Percentiles rank a stretch among this genome's conserved stretches.
phyloP scores from a whole-genome alignment of 64 coral and sea anemone species.

The Pocillopora verrucosa region DNA sequence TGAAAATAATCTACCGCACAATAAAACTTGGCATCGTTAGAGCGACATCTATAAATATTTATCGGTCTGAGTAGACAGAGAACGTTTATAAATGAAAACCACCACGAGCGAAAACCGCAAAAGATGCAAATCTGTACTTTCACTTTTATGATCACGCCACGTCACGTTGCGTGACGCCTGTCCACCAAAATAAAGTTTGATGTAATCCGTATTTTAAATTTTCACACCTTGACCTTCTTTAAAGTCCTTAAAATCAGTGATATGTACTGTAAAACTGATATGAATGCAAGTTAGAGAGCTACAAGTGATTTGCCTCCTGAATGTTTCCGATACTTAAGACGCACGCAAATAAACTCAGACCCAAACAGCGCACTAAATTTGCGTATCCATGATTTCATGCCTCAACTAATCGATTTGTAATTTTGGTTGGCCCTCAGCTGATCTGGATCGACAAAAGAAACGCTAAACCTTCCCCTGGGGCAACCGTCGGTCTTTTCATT shows the following conservation, averaged over 20 bases:
- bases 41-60: not conserved
- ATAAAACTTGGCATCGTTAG: not conserved
- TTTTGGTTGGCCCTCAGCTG: slow-evolving; percentile 5
- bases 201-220: slow-evolving; percentile 38
- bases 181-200: slow-evolving; percentile 39
- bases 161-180: slow-evolving; percentile 16
- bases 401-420: not conserved
- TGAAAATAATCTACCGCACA: not conserved
- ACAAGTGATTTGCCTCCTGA: not conserved
- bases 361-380: not conserved
- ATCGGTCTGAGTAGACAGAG: not conserved
- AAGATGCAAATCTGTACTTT: not conserved
- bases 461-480: slow-evolving; percentile 36
- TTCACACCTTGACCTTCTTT: slow-evolving; percentile 9
- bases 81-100: not conserved
- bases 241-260: not conserved
- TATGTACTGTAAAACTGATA: not conserved
- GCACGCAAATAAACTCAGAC: not conserved
- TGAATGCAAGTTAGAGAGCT: not conserved
- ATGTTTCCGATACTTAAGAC: not conserved
- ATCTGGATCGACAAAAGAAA: slow-evolving; percentile 9
- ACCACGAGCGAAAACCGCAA: not conserved
- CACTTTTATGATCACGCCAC: not conserved
- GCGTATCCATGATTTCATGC: not conserved
- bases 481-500: slow-evolving; percentile 30